Evolutionary conservation across 2,797 vertebrate genomes (phyloP), one percentile per base, ranked within the genome.

Genomic region (Cyclura pinguis): DNA sequence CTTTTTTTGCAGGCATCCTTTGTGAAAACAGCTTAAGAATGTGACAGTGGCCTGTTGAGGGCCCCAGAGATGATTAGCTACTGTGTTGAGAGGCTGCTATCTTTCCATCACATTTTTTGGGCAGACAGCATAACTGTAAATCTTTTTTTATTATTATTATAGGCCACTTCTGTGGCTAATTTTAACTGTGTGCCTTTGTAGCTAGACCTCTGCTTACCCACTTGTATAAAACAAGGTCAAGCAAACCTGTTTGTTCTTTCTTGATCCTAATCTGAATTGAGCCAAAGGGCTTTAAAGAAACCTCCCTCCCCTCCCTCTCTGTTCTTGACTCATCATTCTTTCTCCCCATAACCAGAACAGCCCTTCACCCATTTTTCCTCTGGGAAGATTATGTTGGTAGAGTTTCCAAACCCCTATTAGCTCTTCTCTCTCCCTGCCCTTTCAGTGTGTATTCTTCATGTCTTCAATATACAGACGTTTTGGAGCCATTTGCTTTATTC

Each of bases 261-360:
- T 89, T 67, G 92, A 93, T 96, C 87, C 93, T 96, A 96, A 97
- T 97, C 94, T 97, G 93, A 97, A 96, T 96, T 96, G 93, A 95
- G 93, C 89, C 29, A 7, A 90, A 95, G 90, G 93, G 95, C 88
- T 95, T 95, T 94, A 52, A 35, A 42, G 67, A 69, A 77, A 78
- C 7, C 4, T 74, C 16, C 76, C 4, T 35, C 35, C 78, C 1
- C 87, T 73, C 55, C 59, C 81, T 55, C 38, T 24, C 29, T 76
- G 8, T 32, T 78, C 94, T 95, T 85, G 85, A 86, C 88, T 90
- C 87, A 87, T 84, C 8, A 55, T 88, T 80, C 35, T 93, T 85
- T 80, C 55, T 87, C 50, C 50, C 42, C 38, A 42, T 59, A 57
- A 77, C 8, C 18, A 82, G 29, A 80, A 74, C 69, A 27, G 18